Base-by-base conservation (phyloP, 2,113 vertebrate genomes). In the Rallus limicola region DNA sequence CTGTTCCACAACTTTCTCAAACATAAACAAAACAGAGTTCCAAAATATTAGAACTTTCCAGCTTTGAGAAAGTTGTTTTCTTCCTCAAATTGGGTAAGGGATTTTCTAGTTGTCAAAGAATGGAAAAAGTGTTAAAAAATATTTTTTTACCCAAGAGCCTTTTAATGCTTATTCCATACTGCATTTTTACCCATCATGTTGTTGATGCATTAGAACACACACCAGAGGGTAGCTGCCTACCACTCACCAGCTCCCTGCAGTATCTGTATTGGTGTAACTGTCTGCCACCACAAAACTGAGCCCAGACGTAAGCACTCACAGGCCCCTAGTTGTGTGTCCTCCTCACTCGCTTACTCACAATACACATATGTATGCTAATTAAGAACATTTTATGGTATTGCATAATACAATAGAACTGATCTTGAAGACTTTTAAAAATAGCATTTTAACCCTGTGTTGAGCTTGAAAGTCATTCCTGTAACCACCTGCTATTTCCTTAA, bases 1-100 rank as follows among this genome's bases (percentile, higher is more conserved):
- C 95, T 95, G 84, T 93, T 97, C 94, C 90, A 94, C 93, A 91
- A 64, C 90, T 94, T 86, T 96, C 90, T 91, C 85, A 97, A 96
- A 95, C 36, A 97, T 75, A 95, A 96, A 96, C 94, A 97, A 95
- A 92, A 50, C 44, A 76, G 70, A 65, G 82, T 95, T 95, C 94
- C 95, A 97, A 93, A 96, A 84, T 95, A 91, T 92, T 86, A 80
- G 85, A 95, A 96, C 93, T 93, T 97, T 96, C 95, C 96, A 95
- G 88, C 81, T 97, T 95, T 95, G 64, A 96, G 88, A 77, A 91
- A 85, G 82, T 97, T 97, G 90, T 94, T 95, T 93, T 82, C 92
- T 94, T 92, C 95, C 86, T 86, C 83, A 93, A 90, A 95, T 74
- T 0, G 70, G 75, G 44, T 86, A 59, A 94, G 67, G 82, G 85